Conservation (phyloP, 2,888 invertebrate genomes). For the Stictocephala bisonia region DNA sequence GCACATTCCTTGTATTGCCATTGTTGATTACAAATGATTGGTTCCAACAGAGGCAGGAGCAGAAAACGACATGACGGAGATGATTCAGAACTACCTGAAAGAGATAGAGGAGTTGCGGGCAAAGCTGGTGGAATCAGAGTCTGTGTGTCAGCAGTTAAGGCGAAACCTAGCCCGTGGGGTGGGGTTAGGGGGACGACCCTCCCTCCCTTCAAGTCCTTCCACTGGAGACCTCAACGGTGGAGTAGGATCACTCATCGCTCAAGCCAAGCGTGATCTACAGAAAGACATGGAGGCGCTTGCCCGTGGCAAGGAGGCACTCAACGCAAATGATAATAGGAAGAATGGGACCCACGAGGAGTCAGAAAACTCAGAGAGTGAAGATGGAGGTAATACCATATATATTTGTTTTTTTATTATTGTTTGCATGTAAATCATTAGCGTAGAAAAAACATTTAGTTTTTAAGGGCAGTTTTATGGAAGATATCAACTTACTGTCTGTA, state of each 20-base stretch:
- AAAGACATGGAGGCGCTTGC: slow-evolving; percentile 72
- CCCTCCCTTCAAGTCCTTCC: slow-evolving; percentile 11
- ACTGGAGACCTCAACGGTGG: slow-evolving; percentile 64
- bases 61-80: slow-evolving; percentile 71
- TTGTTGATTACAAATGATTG: no score
- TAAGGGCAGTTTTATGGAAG: no score
- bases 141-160: slow-evolving; percentile 78
- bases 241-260: slow-evolving; percentile 68
- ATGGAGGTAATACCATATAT: slow-evolving; percentile 41
- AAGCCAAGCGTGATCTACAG: slow-evolving; percentile 84
- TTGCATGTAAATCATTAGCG: not conserved
- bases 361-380: slow-evolving; percentile 65
- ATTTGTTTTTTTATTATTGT: no score
- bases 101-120: slow-evolving; percentile 93
- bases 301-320: slow-evolving; percentile 63
- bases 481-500: no score
- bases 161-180: slow-evolving; percentile 63
- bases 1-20: no score
- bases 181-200: slow-evolving; percentile 54
- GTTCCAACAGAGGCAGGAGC: slow-evolving; percentile 62
- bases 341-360: slow-evolving; percentile 68
- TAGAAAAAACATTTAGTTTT: no score
- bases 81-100: slow-evolving; percentile 85
- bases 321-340: slow-evolving; percentile 61
- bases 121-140: slow-evolving; percentile 88